phyloP scores from a whole-genome alignment of 1,140 invertebrate species.

The Muscidifurax raptorellus region DNA sequence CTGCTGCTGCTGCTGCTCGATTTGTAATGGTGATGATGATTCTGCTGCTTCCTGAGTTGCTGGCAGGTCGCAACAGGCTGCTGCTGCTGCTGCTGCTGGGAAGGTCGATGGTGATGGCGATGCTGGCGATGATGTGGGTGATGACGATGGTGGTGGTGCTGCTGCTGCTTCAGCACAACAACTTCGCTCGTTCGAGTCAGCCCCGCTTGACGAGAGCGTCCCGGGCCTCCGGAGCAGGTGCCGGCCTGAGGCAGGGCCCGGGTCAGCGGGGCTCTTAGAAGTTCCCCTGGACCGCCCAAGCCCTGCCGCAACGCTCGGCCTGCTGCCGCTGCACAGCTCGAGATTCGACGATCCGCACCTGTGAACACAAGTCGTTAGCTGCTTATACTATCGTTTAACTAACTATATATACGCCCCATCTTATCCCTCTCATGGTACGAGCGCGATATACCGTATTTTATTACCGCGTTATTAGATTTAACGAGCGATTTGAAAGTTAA shows the following conservation, averaged over 20 bases:
- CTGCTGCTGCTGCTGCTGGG: neutral
- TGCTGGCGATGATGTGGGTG: neutral
- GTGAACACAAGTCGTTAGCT: neutral
- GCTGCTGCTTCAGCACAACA: neutral
- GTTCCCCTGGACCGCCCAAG: slow-evolving; percentile 59
- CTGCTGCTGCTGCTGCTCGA: neutral
- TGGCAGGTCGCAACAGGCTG: neutral
- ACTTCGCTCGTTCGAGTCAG: slow-evolving; percentile 44
- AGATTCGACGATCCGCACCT: slow-evolving; percentile 15
- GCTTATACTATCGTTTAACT: too few relatives aligned
- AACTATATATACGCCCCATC: too few relatives aligned
- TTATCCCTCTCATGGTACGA: too few relatives aligned
- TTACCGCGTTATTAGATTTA: too few relatives aligned
- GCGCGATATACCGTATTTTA: too few relatives aligned
- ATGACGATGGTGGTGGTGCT: neutral
- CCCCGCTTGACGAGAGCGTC: slow-evolving; percentile 53
- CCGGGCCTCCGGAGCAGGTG: slow-evolving; percentile 47
- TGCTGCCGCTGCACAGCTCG: neutral
- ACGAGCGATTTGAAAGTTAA: too few relatives aligned
- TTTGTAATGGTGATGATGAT: neutral
- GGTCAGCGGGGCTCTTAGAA: slow-evolving; percentile 66
- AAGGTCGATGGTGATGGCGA: neutral
- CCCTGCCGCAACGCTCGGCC: slow-evolving; percentile 19
- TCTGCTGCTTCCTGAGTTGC: neutral
- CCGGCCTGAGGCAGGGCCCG: slow-evolving; percentile 49